phyloP scores from a whole-genome alignment of 92 coral and sea anemone species.

The Palythoa caribaeorum region DNA sequence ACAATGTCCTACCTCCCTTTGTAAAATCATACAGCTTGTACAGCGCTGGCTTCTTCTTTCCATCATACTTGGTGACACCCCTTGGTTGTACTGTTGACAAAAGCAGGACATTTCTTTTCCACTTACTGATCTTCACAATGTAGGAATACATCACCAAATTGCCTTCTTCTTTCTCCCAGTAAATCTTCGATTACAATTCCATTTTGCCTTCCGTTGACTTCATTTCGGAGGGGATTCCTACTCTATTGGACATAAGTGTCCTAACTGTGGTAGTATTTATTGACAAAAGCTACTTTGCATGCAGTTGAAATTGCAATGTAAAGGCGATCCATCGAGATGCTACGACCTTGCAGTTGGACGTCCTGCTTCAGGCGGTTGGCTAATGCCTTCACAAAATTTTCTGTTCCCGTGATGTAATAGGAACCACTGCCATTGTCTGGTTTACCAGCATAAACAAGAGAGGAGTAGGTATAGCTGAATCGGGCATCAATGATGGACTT shows the following conservation, averaged over 20 bases:
- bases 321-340: background rate
- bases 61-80: background rate
- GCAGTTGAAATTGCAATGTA: background rate
- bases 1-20: background rate
- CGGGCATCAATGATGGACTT: conserved; percentile 1
- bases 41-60: background rate
- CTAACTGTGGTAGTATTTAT: background rate
- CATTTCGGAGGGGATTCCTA: background rate
- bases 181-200: background rate
- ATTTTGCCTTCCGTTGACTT: background rate
- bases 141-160: background rate
- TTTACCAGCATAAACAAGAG: conserved; percentile 1
- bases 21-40: conserved; percentile 1
- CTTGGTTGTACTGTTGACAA: background rate
- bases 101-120: background rate
- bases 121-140: background rate
- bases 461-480: conserved; percentile 3
- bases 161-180: background rate
- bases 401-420: background rate
- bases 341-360: background rate
- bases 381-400: background rate
- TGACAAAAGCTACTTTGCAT: background rate
- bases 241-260: background rate
- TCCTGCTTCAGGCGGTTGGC: background rate
- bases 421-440: background rate